These are phyloP conservation scores for Sthenelais limicola DNA, from an alignment of 2,888 invertebrate genomes.

Conservation along the genomic window DNA sequence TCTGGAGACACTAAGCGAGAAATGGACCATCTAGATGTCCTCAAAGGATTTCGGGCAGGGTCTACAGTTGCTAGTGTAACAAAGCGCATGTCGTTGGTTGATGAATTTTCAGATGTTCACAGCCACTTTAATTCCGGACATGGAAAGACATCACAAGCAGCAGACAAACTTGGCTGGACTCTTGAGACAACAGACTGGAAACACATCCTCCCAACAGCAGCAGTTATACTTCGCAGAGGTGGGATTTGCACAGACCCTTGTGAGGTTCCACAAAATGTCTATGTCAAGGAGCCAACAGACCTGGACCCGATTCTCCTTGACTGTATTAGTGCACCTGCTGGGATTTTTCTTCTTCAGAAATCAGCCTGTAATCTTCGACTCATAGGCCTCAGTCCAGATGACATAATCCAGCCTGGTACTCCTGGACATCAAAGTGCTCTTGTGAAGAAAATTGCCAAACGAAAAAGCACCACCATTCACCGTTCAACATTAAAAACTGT, in stretches of 20 bases:
- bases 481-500: neutral
- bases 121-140: too few relatives aligned
- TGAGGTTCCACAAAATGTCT: neutral
- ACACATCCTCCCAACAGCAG: constrained; percentile 35
- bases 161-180: too few relatives aligned
- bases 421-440: neutral
- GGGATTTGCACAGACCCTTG: constrained; percentile 15
- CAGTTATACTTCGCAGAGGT: constrained; percentile 38
- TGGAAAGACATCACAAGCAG: too few relatives aligned
- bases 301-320: neutral
- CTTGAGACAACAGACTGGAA: constrained; percentile 36
- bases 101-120: constrained; percentile 22
- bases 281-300: neutral
- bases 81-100: constrained; percentile 46
- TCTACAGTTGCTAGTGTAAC: constrained; percentile 44
- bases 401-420: neutral
- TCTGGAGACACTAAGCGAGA: constrained; percentile 48
- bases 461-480: neutral
- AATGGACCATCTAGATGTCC: constrained; percentile 48
- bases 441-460: neutral
- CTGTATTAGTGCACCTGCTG: neutral
- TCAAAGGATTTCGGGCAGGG: constrained; percentile 47
- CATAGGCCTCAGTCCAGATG: neutral
- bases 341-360: neutral
- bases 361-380: neutral